Evolutionary conservation across 2,797 vertebrate genomes (phyloP), one percentile per base, ranked within the genome.

Genomic region (Diplodus puntazzo): DNA sequence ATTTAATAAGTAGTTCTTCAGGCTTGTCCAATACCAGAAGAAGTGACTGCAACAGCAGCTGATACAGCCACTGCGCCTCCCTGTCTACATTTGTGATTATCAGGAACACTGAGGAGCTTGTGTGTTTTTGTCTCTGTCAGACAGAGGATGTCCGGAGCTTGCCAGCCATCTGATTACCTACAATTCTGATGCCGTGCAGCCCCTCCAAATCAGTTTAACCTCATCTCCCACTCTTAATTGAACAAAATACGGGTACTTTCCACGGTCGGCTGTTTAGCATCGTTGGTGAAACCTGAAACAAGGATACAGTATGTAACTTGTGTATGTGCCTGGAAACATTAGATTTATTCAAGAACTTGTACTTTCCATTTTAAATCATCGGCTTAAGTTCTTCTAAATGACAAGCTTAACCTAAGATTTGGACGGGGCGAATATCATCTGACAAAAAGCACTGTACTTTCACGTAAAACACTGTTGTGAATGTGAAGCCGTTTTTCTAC

Each of bases 161-260:
- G 14, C 70, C 79, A 63, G 80, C 68, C 77, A 48, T 84, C 85
- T 87, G 87, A 94, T 94, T 92, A 92, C 77, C 83, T 63, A 61
- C 69, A 84, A 82, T 89, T 87, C 88, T 75, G 57, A 75, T 79
- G 67, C 30, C 49, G 45, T 80, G 78, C 68, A 62, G 57, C 76
- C 75, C 67, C 34, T 90, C 84, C 81, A 92, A 90, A 94, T 92
- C 72, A 78, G 69, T 89, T 94, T 90, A 91, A 58, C 71, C 68
- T 88, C 75, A 73, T 85, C 80, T 79, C 17, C 83, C 23, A 67
- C 17, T 67, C 70, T 67, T 81, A 87, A 90, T 76, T 82, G 73
- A 59, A 45, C 49, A 46, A 74, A 85, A 89, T 67, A 84, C 34
- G 39, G 61, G 74, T 81, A 64, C 76, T 85, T 88, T 82, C 80